These are phyloP conservation scores for Smittia aterrima DNA, from an alignment of 2,888 invertebrate species.

Conservation along the genomic window DNA sequence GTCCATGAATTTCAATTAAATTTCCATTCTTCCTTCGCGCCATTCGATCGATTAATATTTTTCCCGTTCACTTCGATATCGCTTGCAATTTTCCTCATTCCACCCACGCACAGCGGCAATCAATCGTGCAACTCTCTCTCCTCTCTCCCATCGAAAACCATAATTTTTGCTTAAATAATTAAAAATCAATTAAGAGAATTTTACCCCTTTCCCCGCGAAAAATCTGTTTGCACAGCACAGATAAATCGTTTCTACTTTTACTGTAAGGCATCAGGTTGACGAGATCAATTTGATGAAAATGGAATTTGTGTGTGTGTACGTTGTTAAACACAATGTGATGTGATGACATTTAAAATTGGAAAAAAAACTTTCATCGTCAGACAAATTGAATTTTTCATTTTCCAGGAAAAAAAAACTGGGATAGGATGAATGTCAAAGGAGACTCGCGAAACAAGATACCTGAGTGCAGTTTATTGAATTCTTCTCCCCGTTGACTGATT, in stretches of 20 bases:
- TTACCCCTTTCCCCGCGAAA: neutral
- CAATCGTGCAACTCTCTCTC: neutral
- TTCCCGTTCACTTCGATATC: neutral
- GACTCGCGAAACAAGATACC: neutral
- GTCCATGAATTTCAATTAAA: constrained; percentile 40
- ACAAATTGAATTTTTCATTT: constrained; percentile 14
- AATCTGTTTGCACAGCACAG: neutral
- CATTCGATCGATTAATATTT: neutral
- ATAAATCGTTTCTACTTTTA: neutral
- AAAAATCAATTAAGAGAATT: constrained; percentile 16
- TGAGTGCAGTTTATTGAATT: neutral
- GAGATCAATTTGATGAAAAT: neutral
- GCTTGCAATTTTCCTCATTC: neutral
- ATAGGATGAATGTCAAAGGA: constrained; percentile 27
- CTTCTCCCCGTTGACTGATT: neutral
- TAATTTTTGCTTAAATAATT: constrained; percentile 19
- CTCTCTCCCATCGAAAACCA: neutral
- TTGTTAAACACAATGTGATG: neutral
- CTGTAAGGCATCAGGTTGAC: neutral
- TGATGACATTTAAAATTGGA: constrained; percentile 23
- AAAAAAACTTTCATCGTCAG: neutral
- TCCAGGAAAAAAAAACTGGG: neutral
- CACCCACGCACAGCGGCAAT: neutral
- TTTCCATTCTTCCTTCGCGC: constrained; percentile 21
- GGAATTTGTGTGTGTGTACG: neutral